Base-by-base conservation (phyloP, 2,113 vertebrate genomes). In the Campylomormyrus numenius region DNA sequence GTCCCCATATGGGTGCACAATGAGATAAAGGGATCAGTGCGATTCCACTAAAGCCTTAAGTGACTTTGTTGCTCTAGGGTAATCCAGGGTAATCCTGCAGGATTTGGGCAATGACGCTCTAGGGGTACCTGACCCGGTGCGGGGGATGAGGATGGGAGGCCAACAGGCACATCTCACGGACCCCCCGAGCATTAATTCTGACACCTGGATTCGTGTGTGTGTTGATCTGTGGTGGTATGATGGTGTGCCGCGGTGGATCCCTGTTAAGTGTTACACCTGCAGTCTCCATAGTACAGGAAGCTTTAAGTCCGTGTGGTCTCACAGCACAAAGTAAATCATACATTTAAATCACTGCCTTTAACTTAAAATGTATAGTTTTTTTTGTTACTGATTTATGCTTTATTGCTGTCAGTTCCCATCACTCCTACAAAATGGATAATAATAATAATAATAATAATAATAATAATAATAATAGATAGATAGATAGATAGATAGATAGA, bases 11-110 rank as follows among this genome's bases (percentile, higher is more conserved):
- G 45, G 50, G 48, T 13, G 66, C 27, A 2, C 31, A 35, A 53
- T 24, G n/a, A 80, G 88, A 89, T 89, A 80, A 80, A 24, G 46
- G 70, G 70, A 77, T 89, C 80, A 80, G 15, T 80, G 45, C 19
- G 49, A 58, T 21, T 27, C 62, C 3, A 1, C 27, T 80, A 27
- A 80, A 74, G 31, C 58, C 42, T 39, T 74, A n/a, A 49, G 58
- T 80, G 46, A 52, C 66, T 31, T 35, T 35, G 45, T 66, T 80
- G 46, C 88, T 80, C 66, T 80, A 7, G 66, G 46, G 45, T 80
- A 35, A 89, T 89, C 27, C n/a, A 49, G 46, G 62, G 70, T 80
- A 46, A 80, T 50, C 88, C 42, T 24, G 24, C 24, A 89, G 88
- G 88, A 52, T 42, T 42, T 80, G 9, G 24, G 27, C 24, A 58